Conservation (phyloP, 2,888 invertebrate species). For the Lepidonotus clava region DNA sequence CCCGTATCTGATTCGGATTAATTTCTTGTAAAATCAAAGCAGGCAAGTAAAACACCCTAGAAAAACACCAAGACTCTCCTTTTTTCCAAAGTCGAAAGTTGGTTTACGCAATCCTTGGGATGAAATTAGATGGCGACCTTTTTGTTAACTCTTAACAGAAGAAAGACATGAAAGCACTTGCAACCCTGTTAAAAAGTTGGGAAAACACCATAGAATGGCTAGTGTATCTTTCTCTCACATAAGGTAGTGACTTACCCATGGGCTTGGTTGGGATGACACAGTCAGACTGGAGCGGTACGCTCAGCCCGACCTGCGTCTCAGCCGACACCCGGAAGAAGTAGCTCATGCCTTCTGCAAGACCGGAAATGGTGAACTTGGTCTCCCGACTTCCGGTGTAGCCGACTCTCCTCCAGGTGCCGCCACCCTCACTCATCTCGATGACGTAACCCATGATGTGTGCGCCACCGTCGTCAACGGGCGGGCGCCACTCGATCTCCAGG, state of each 20-base stretch:
- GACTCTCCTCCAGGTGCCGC: slow-evolving; percentile 65
- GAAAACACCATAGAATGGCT: too few species aligned
- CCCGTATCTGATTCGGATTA: too few species aligned
- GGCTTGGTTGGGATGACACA: slow-evolving; percentile 78
- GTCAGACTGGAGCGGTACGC: slow-evolving; percentile 72
- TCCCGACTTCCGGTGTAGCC: slow-evolving; percentile 65
- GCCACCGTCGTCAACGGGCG: slow-evolving; percentile 80
- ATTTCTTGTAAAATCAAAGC: too few species aligned
- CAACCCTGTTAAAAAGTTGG: too few species aligned
- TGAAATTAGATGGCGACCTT: too few species aligned
- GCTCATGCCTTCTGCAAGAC: slow-evolving; percentile 69
- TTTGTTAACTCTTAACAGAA: too few species aligned
- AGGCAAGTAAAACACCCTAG: too few species aligned
- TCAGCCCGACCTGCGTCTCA: slow-evolving; percentile 75
- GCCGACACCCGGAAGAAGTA: slow-evolving; percentile 78
- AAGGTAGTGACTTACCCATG: slow-evolving; percentile 75
- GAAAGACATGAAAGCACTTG: too few species aligned
- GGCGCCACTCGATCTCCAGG: slow-evolving; percentile 79
- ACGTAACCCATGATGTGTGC: slow-evolving; percentile 77
- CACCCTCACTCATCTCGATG: slow-evolving; percentile 69
- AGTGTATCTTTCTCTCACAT: too few species aligned
- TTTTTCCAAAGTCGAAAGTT: too few species aligned
- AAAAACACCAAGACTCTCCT: too few species aligned
- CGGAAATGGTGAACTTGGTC: slow-evolving; percentile 66
- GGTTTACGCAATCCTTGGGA: too few species aligned